Percentiles rank a stretch among this genome's conserved stretches.
phyloP scores from a whole-genome alignment of 2,797 vertebrate species.

The Trachurus trachurus region DNA sequence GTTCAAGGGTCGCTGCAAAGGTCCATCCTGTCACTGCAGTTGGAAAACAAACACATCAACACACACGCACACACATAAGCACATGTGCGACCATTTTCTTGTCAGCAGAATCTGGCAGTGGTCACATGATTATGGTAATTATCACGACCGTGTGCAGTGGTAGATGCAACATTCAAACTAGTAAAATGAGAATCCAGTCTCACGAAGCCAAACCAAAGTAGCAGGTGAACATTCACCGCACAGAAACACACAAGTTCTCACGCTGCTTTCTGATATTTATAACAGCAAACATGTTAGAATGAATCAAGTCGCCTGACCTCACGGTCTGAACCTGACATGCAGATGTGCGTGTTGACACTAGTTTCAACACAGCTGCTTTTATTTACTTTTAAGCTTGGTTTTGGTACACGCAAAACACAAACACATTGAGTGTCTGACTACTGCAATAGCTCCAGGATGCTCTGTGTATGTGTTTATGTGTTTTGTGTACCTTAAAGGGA shows the following conservation, averaged over 20 bases:
- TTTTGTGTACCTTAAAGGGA: slow-evolving; percentile 3
- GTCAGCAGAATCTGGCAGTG: slow-evolving; percentile 57
- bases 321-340: slow-evolving; percentile 11
- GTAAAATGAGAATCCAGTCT: slow-evolving; percentile 25
- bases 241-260: slow-evolving; percentile 6
- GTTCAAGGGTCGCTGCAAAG: slow-evolving; percentile 75
- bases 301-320: slow-evolving; percentile 48
- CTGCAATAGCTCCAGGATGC: slow-evolving; percentile 23
- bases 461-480: neutral
- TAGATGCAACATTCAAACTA: slow-evolving; percentile 37
- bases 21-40: slow-evolving; percentile 51
- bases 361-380: slow-evolving; percentile 75
- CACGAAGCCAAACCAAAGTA: neutral
- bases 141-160: slow-evolving; percentile 34
- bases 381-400: slow-evolving; percentile 58
- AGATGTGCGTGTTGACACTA: slow-evolving; percentile 60
- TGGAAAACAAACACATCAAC: slow-evolving; percentile 76
- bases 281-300: slow-evolving; percentile 30
- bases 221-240: neutral
- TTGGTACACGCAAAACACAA: slow-evolving; percentile 38
- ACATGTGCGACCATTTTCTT: slow-evolving; percentile 56
- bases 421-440: slow-evolving; percentile 49
- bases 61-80: slow-evolving; percentile 42
- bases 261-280: slow-evolving; percentile 38
- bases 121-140: slow-evolving; percentile 62